phyloP scores from a whole-genome alignment of 2,113 vertebrate species.

The Lagopus leucura region DNA sequence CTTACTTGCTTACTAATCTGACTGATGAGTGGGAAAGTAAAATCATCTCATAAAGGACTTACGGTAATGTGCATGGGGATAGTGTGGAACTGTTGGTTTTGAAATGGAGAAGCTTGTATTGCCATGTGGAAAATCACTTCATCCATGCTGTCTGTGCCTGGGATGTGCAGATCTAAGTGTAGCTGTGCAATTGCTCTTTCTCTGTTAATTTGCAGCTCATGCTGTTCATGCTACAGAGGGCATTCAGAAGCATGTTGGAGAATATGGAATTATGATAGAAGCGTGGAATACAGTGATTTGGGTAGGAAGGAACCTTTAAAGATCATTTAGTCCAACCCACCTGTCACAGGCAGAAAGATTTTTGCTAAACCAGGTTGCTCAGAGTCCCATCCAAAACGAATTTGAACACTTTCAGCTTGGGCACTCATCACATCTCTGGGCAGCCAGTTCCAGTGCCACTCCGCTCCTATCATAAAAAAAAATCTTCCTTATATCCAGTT shows the following conservation, averaged over 20 bases:
- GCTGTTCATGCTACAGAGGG: background rate
- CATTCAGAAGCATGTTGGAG: fast-evolving
- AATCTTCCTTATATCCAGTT: background rate
- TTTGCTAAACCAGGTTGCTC: background rate
- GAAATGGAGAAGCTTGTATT: background rate
- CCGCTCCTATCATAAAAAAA: background rate
- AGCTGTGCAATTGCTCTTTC: background rate
- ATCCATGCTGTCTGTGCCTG: background rate
- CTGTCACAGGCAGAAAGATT: background rate
- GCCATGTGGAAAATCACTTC: background rate
- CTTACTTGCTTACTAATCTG: background rate
- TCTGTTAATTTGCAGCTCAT: background rate
- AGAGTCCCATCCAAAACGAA: background rate
- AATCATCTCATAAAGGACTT: background rate
- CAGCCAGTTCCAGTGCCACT: background rate
- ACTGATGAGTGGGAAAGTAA: background rate
- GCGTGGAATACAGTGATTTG: background rate
- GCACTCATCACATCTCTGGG: background rate
- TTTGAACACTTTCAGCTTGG: background rate
- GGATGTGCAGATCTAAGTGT: background rate
- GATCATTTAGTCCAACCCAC: background rate
- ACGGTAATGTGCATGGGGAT: fast-evolving
- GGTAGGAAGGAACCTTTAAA: background rate
- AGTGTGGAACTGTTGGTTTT: background rate
- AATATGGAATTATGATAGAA: background rate